A percentile compares a stretch with the other conserved stretches of the same genome.
phyloP scores from a whole-genome alignment of 2,888 invertebrate genomes.

The Pasiphila rectangulata region DNA sequence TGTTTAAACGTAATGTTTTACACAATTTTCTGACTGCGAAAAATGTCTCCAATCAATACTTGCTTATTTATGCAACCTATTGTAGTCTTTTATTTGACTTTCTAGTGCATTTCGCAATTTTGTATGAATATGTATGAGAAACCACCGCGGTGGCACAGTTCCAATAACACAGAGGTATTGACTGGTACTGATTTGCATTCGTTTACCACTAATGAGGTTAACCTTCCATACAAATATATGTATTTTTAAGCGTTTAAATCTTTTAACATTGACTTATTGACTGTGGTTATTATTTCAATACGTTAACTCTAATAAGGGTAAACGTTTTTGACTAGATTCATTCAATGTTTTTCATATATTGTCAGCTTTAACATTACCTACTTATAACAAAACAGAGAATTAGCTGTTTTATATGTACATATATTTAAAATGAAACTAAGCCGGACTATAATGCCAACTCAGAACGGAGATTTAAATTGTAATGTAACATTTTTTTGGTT shows the following conservation, averaged over 20 bases:
- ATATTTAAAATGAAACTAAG: no score
- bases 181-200: conserved; percentile 18
- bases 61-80: not conserved
- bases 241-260: not conserved
- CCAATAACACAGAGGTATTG: conserved; percentile 25
- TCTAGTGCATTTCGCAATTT: conserved; percentile 20
- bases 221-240: not conserved
- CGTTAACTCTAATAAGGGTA: conserved; percentile 4
- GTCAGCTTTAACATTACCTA: no score
- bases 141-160: conserved; percentile 19
- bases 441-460: no score
- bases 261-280: not conserved
- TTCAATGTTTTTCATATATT: no score
- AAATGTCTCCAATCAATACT: not conserved
- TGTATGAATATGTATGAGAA: conserved; percentile 27
- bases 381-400: no score
- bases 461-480: no score
- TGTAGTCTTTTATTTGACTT: not conserved
- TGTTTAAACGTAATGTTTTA: no score
- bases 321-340: no score
- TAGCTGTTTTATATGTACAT: no score
- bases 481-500: no score
- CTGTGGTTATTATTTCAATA: no score
- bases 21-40: no score
- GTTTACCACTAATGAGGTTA: conserved; percentile 7